phyloP scores from a whole-genome alignment of 2,797 vertebrate species.

The Potorous gilbertii region DNA sequence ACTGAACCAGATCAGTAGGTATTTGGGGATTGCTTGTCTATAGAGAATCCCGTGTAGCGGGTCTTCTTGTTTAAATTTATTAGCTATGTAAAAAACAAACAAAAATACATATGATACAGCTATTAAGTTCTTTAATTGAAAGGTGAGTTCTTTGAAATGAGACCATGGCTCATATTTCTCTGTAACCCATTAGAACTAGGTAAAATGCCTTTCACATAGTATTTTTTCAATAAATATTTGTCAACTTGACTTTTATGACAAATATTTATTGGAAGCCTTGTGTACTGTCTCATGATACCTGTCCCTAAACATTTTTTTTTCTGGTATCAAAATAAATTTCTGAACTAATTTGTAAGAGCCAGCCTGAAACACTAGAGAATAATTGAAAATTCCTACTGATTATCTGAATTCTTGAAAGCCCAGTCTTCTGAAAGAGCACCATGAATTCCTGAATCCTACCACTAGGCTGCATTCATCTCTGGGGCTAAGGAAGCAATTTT shows the following conservation, averaged over 20 bases:
- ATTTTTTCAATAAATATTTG: slow-evolving; percentile 12
- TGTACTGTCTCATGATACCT: not conserved
- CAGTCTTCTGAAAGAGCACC: not conserved
- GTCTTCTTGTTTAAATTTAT: slow-evolving; percentile 18
- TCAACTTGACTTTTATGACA: slow-evolving; percentile 30
- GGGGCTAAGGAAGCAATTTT: not conserved
- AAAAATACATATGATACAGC: not conserved
- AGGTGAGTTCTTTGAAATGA: not conserved
- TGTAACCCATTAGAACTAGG: not conserved
- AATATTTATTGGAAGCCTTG: not conserved
- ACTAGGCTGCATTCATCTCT: not conserved
- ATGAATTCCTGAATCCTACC: not conserved
- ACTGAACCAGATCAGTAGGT: slow-evolving; percentile 13
- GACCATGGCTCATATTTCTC: not conserved
- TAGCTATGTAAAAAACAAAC: not conserved
- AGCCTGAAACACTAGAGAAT: not conserved
- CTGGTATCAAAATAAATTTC: slow-evolving; percentile 29
- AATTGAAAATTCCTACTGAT: not conserved
- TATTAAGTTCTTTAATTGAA: not conserved
- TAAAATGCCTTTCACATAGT: not conserved
- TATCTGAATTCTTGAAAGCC: not conserved
- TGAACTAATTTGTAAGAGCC: not conserved
- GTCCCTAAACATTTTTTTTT: slow-evolving; percentile 8
- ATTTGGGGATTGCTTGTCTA: not conserved
- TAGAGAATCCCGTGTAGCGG: not conserved